These are phyloP conservation scores for Dicaeum eximium DNA, from an alignment of 2,113 vertebrate species.

Conservation along the genomic window DNA sequence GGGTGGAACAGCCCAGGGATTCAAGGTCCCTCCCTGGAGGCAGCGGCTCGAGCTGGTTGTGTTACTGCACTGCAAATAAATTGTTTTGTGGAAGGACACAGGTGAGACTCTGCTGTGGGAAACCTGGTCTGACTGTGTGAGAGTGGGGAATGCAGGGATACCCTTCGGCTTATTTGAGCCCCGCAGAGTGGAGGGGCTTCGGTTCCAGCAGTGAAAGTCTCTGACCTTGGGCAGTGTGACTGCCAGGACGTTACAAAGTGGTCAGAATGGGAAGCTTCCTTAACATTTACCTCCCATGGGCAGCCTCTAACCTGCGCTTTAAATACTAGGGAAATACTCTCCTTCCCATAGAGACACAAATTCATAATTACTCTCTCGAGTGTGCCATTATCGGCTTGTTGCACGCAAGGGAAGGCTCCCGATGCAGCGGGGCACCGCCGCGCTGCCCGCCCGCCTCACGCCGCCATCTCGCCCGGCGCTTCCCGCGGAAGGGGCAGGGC, in stretches of 20 bases:
- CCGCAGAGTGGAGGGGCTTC: not conserved
- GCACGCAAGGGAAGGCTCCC: not conserved
- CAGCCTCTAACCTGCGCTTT: not conserved
- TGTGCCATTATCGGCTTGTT: rapidly evolving
- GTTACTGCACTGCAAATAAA: rapidly evolving
- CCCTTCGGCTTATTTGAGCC: not conserved
- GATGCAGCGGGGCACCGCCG: rapidly evolving
- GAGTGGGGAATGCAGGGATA: too few relatives aligned
- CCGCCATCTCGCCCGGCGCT: not conserved
- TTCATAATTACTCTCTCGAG: too few relatives aligned
- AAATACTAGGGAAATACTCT: not conserved
- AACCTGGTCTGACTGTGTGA: not conserved
- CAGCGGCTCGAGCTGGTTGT: not conserved
- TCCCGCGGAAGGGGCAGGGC: not conserved
- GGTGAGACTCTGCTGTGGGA: not conserved
- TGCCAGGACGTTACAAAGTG: not conserved
- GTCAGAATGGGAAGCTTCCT: not conserved
- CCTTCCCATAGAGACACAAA: not conserved
- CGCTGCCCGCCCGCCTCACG: not conserved
- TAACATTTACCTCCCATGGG: not conserved
- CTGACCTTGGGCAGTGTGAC: not conserved
- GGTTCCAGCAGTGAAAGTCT: not conserved
- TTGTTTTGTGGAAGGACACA: not conserved
- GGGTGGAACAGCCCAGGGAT: not conserved
- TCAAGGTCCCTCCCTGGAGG: not conserved